Evolutionary conservation across 2,888 invertebrate species (phyloP), one percentile per base, ranked within the genome.

Genomic region (Gastracanthus pulcherrimus): DNA sequence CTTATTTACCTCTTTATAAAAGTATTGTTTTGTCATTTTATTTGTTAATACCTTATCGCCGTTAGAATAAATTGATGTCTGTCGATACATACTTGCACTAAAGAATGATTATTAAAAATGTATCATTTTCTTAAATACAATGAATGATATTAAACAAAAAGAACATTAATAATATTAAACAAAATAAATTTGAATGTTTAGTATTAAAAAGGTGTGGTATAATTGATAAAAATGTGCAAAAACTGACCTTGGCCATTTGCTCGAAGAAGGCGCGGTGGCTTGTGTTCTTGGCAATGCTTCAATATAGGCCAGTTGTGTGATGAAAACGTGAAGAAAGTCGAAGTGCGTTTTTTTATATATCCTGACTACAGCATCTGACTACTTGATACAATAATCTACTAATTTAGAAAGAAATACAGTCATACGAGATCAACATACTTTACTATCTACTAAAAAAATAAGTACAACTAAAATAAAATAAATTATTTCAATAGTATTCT

Each of bases 161-260:
- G n/a, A n/a, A n/a, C n/a, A n/a, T n/a, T n/a, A n/a, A 48, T 6
- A 19, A 13, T 48, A 0, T 48, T 19, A 6, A 5, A 19, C 6
- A 4, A 9, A 45, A 45, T 45, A 45, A n/a, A 62, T 9, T 3
- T 19, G n/a, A 74, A 11, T 16, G 19, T 34, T 19, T n/a, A 11
- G 60, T 55, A 58, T 55, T 11, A 26, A n/a, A 51, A 51, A 29
- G 34, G 26, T 55, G 58, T 55, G n/a, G 34, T 26, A 48, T 38
- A 34, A 36, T 51, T 34, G n/a, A 62, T 34, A 69, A 76, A 81
- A 70, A 38, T 60, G 66, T 85, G 88, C 86, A 86, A 86, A 84
- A 80, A 89, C 89, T 89, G 86, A 89, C 88, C 88, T 89, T 88
- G 77, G 64, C 7, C 64, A 13, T 64, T 19, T 78, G 84, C 83